Conservation (phyloP, 2,888 invertebrate genomes). For the Chloroclystis v-ata region DNA sequence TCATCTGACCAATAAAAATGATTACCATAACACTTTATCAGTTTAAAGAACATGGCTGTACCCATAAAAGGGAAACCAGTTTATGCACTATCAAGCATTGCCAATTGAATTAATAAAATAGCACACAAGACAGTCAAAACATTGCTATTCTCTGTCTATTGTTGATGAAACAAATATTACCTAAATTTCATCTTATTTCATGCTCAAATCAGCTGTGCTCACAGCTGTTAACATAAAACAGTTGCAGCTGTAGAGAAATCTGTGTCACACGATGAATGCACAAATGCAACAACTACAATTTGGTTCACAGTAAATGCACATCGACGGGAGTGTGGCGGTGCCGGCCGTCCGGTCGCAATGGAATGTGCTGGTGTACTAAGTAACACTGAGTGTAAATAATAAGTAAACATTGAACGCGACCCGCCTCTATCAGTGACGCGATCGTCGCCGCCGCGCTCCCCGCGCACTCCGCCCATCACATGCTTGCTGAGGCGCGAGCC, state of each 20-base stretch:
- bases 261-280: constrained; percentile 49
- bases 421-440: constrained; percentile 65
- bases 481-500: constrained; percentile 43
- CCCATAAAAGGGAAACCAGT: constrained; percentile 14
- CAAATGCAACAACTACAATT: constrained; percentile 51
- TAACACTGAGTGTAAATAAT: constrained; percentile 60
- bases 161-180: constrained; percentile 41
- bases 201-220: constrained; percentile 55
- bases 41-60: constrained; percentile 6
- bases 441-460: constrained; percentile 50
- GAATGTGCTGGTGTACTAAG: constrained; percentile 72
- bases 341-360: constrained; percentile 51
- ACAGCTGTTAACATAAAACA: constrained; percentile 53
- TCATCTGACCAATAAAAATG: neutral
- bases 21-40: neutral
- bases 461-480: constrained; percentile 44
- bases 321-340: constrained; percentile 42
- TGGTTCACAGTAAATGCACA: constrained; percentile 67
- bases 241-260: constrained; percentile 33
- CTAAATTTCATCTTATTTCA: constrained; percentile 77
- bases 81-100: constrained; percentile 11
- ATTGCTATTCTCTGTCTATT: neutral
- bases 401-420: constrained; percentile 65
- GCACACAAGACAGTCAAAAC: constrained; percentile 1
- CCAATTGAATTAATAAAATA: constrained; percentile 19